phyloP scores from a whole-genome alignment of 2,797 vertebrate genomes.

The Sitta carolinensis region DNA sequence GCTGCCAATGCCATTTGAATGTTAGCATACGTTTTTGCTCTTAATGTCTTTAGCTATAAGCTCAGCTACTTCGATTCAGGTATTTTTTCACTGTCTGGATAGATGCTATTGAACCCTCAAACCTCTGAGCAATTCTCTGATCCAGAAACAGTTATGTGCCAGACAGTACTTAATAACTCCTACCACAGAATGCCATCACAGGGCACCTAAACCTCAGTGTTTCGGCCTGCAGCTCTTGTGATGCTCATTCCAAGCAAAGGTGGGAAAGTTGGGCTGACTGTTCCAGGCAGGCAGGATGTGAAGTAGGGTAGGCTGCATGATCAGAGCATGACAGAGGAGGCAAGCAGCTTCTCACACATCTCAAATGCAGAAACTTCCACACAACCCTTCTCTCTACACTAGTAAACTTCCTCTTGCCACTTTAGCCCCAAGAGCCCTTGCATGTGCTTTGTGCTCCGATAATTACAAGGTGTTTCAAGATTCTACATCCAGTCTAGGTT shows the following conservation, averaged over 20 bases:
- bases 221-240: background rate
- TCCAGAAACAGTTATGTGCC: background rate
- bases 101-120: background rate
- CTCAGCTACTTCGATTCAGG: background rate
- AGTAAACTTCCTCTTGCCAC: background rate
- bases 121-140: background rate
- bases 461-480: background rate
- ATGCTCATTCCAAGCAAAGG: background rate
- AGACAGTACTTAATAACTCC: background rate
- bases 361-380: background rate
- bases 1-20: background rate
- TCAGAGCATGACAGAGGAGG: background rate
- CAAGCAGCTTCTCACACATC: background rate
- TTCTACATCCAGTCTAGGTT: background rate
- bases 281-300: fast-evolving
- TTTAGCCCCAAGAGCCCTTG: background rate
- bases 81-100: background rate
- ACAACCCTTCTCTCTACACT: background rate
- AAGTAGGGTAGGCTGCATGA: background rate
- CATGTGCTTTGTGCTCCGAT: fast-evolving
- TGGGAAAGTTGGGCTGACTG: background rate
- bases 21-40: background rate
- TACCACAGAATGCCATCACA: background rate
- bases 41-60: background rate
- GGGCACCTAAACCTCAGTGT: background rate